Base-by-base conservation (phyloP, 1,140 invertebrate genomes). In the Dendrolimus punctatus region DNA sequence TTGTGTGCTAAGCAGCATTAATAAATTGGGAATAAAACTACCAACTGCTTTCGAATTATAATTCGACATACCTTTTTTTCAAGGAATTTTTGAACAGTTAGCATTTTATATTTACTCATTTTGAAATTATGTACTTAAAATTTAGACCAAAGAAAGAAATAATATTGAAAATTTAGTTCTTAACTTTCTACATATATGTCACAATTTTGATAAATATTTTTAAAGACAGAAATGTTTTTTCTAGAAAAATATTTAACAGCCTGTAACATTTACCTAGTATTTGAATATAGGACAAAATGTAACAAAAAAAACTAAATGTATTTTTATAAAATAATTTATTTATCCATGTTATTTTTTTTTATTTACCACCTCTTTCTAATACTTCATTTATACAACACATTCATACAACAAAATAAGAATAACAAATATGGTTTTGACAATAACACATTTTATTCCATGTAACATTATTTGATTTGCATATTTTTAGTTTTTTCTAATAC, bases 401-500 rank as follows among this genome's bases (percentile, higher is more conserved):
- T 42, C 6, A 42, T 42, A 42, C 5, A 10, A 8, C 44, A 45
- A 9, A 45, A 45, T 9, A 48, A 6, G 6, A n/a, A 48, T 47
- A 8, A 48, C 40, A 4, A 42, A 37, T 7, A 10, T n/a, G 37
- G n/a, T 48, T 23, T 49, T 42, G 6, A 8, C 2, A 48, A 46
- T 39, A 9, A 36, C 4, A 7, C 4, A 23, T 23, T 23, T 23
- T 23, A 23, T 23, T 23, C 23, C 55, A 40, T 50, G 39, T 40
- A 41, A 50, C 2, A 45, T 36, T 62, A 54, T 57, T 69, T 66
- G 36, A 73, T 63, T 60, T 83, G 72, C 46, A 85, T 53, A 62
- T 80, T 87, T 71, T 88, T 89, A 46, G 88, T 84, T 53, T 90
- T 84, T 40, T 87, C 73, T 37, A 91, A 82, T 8, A 91, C 85